Evolutionary conservation across 2,888 invertebrate genomes (phyloP), one percentile per base, ranked within the genome.

Genomic region (Antheraea assamensis): DNA sequence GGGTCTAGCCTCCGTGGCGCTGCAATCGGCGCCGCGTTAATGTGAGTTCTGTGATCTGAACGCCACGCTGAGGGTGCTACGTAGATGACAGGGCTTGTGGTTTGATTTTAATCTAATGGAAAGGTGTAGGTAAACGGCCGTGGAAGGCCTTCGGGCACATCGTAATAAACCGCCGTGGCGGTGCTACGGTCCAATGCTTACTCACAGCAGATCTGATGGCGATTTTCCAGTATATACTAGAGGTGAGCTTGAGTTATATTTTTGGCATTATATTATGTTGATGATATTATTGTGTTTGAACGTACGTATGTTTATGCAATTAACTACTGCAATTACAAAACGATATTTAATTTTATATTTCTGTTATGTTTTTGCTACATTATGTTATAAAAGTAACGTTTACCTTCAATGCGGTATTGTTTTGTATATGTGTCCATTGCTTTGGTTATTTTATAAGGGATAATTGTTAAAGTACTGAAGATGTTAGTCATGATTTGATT

Each of bases 121-220:
- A 82, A 86, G 87, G 88, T 78, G 78, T 87, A 91, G 92, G 89
- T 94, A 93, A 93, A 90, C 88, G 87, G 87, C 88, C 88, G 92
- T 95, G 95, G 95, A 94, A 91, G 93, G 95, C 89, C 93, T 90
- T 86, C 95, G 95, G 87, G 90, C 90, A 88, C 90, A 87, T 87
- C 93, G 91, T 84, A 92, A 92, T 85, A 92, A 89, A 83, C 92
- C 94, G 91, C 91, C 95, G 87, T 95, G 96, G 87, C 95, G 95
- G 90, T 95, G 95, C 89, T 96, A 95, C 90, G 96, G 96, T 90
- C 96, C 96, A 89, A 97, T 97, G 96, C 95, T 97, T 89, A 97
- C 97, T 80, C 97, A 97, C 95, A 97, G 97, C 90, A 97, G 97
- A 93, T 97, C 97, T 90, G 97, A 97, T 89, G 97, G 97, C 87